Evolutionary conservation across 2,113 vertebrate species (phyloP).

Genomic region (Holacanthus passer): DNA sequence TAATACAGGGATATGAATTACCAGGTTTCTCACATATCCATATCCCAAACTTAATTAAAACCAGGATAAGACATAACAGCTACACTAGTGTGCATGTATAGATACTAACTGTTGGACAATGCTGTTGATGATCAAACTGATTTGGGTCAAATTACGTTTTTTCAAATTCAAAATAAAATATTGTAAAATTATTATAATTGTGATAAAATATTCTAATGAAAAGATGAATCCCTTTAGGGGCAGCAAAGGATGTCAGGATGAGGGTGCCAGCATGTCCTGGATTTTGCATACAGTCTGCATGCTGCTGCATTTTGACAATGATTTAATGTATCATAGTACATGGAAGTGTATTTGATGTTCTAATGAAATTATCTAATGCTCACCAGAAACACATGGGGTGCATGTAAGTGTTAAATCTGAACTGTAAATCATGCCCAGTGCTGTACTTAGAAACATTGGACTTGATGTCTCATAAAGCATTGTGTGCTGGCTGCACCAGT

Average conservation of each 20-base stretch:
- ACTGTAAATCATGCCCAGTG: neutral
- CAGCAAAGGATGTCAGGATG: neutral
- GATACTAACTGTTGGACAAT: neutral
- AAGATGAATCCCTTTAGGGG: too few relatives aligned
- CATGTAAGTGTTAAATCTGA: neutral
- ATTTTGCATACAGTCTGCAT: neutral
- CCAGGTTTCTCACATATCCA: neutral
- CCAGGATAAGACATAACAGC: neutral
- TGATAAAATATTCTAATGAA: neutral
- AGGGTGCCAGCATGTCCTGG: neutral
- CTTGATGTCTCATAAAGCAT: neutral
- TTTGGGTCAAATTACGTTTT: neutral
- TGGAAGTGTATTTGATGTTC: neutral
- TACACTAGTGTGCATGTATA: neutral
- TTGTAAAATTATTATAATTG: too few relatives aligned
- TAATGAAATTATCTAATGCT: neutral
- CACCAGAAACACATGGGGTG: neutral
- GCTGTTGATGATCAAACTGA: neutral
- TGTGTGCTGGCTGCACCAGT: neutral
- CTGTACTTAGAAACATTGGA: neutral
- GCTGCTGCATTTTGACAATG: neutral
- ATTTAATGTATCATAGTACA: neutral
- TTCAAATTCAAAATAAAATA: neutral
- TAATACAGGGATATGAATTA: neutral
- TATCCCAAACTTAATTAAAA: neutral